These are phyloP conservation scores for Nyctalus aviator DNA, from an alignment of 2,797 vertebrate genomes.

Conservation along the genomic window DNA sequence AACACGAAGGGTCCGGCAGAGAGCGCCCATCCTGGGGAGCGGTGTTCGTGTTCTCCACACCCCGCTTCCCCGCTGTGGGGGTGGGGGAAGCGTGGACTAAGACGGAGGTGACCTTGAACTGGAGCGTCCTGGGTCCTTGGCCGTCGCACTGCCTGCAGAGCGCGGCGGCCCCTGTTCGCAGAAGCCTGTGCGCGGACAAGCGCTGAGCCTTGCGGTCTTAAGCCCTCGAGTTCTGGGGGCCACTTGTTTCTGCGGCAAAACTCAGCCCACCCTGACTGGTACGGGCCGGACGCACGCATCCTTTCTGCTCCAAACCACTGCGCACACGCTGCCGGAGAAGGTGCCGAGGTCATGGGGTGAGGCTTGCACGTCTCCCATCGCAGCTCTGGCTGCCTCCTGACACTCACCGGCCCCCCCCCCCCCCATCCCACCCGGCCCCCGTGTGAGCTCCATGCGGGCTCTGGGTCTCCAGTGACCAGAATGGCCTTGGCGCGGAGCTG, in stretches of 20 bases:
- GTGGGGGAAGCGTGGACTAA: rapidly evolving
- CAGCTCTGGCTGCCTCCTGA: neutral
- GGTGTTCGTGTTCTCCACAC: neutral
- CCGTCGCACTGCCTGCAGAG: rapidly evolving
- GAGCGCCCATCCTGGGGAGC: neutral
- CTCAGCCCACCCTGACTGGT: neutral
- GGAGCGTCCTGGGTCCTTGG: neutral
- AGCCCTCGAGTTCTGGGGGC: neutral
- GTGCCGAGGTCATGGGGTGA: rapidly evolving
- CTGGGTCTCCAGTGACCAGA: neutral
- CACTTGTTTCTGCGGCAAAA: neutral
- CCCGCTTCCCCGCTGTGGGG: neutral
- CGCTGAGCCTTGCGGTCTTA: rapidly evolving
- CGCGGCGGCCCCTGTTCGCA: rapidly evolving
- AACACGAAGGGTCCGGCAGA: neutral
- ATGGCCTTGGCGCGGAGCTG: neutral
- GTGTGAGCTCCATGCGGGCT: neutral
- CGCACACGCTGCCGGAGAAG: neutral
- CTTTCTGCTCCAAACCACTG: neutral
- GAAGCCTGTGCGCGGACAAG: neutral
- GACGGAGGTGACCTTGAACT: neutral
- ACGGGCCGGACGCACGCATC: neutral
- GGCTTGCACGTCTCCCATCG: neutral
- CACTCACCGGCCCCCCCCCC: rapidly evolving
- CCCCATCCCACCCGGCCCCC: too few species aligned